phyloP scores from a whole-genome alignment of 1,140 invertebrate species.

The Epicauta chinensis region DNA sequence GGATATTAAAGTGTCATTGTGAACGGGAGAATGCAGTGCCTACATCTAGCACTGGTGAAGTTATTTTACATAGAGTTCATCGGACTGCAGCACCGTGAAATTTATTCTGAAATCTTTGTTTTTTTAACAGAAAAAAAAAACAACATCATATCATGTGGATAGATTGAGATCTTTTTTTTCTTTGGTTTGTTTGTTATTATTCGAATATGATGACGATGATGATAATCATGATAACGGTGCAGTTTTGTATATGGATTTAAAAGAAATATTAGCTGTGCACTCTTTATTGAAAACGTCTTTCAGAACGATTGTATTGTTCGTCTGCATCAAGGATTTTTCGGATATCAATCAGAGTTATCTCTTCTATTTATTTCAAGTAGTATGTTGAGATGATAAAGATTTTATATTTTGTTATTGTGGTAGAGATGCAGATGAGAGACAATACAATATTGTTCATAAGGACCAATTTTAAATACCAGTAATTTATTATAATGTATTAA shows the following conservation, averaged over 20 bases:
- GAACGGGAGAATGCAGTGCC: constrained; percentile 10
- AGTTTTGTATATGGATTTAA: not conserved
- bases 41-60: constrained; percentile 21
- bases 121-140: not conserved
- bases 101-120: not conserved
- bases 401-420: too few species aligned
- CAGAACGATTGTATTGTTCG: constrained; percentile 1
- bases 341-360: too few species aligned
- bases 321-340: not conserved
- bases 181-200: not conserved
- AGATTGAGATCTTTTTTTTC: not conserved
- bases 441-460: constrained; percentile 3
- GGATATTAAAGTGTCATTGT: constrained; percentile 39
- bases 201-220: not conserved
- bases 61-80: constrained; percentile 38
- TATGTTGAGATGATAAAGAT: too few species aligned
- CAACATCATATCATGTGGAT: not conserved
- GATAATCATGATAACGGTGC: not conserved
- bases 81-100: constrained; percentile 32
- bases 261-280: not conserved
- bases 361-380: too few species aligned
- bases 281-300: constrained; percentile 6
- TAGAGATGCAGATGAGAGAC: not conserved
- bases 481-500: too few species aligned
- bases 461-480: constrained; percentile 11